Evolutionary conservation across 1,140 invertebrate genomes (phyloP).

Genomic region (Penaeus japonicus): DNA sequence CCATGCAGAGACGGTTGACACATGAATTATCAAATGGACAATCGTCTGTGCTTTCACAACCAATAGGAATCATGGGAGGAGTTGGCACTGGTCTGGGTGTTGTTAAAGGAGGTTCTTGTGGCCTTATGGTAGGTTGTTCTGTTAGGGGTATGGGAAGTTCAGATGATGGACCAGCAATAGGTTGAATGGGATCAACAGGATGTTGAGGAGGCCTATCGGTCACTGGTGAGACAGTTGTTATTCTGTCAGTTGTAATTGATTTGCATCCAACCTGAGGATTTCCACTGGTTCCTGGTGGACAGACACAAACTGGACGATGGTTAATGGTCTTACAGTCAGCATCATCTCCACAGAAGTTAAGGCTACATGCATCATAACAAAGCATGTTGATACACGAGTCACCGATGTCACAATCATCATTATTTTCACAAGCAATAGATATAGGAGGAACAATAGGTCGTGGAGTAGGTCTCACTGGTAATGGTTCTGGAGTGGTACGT

Average conservation of each 20-base stretch:
- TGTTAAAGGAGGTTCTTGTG: neutral
- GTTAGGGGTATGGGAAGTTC: neutral
- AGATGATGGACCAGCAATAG: slow-evolving; percentile 18
- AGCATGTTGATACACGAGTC: slow-evolving; percentile 62
- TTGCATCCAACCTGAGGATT: slow-evolving; percentile 61
- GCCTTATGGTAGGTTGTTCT: neutral
- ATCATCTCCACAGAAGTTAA: slow-evolving; percentile 68
- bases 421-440: slow-evolving; percentile 66
- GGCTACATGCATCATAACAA: slow-evolving; percentile 65
- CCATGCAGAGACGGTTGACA: slow-evolving; percentile 7
- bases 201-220: neutral
- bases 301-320: slow-evolving; percentile 62
- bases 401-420: slow-evolving; percentile 62
- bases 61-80: neutral
- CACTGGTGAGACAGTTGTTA: neutral
- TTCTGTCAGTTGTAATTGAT: slow-evolving; percentile 26
- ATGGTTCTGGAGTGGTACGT: slow-evolving; percentile 60
- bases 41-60: slow-evolving; percentile 4
- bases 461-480: slow-evolving; percentile 71
- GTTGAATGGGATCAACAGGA: neutral
- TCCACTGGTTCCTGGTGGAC: slow-evolving; percentile 61
- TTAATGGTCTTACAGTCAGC: slow-evolving; percentile 61
- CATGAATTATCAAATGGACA: slow-evolving; percentile 56
- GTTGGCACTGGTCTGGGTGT: neutral
- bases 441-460: slow-evolving; percentile 68